Base-by-base conservation (phyloP, 2,888 invertebrate species). In the Stenodera caucasica region DNA sequence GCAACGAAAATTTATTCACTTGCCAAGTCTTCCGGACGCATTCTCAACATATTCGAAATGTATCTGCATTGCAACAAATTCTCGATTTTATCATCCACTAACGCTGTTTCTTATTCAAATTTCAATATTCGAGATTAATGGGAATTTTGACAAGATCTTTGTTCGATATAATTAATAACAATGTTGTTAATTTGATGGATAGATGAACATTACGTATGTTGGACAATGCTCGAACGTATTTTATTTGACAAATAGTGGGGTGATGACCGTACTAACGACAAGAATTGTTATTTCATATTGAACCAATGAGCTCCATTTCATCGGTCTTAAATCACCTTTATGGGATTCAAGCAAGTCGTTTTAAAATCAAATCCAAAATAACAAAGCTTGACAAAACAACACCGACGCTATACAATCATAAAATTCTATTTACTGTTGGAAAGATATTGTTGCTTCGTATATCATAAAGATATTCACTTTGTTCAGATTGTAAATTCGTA, bases 251-350 rank as follows among this genome's bases (percentile, higher is more conserved):
- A 65, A 67, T 69, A 65, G 66, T n/a, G 64, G 63, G 63, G 67
- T 68, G 69, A 69, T 67, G 68, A 69, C 64, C 68, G 66, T 68
- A 65, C 63, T 69, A 72, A 73, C 71, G 68, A 70, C 67, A 68
- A 67, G 65, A 68, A 67, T 66, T 61, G 70, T 71, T 69, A 70
- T 73, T 73, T 73, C 69, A 73, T 72, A 72, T 72, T 70, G 66
- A 68, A 68, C 70, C 72, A 70, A 72, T 71, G 61, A 66, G 66
- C 64, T 67, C 67, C 66, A 64, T 70, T 69, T 70, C 64, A 67
- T 66, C 64, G 70, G 64, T 66, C 68, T 65, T 71, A 72, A 72
- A 72, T 72, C 72, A 70, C 67, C 68, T 71, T 71, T 71, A 72
- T 68, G 60, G 64, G 66, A 66, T 61, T 51, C 18, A 66, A 61